Evolutionary conservation across 2,888 invertebrate genomes (phyloP).

Genomic region (Coronaproctus castanopsis): DNA sequence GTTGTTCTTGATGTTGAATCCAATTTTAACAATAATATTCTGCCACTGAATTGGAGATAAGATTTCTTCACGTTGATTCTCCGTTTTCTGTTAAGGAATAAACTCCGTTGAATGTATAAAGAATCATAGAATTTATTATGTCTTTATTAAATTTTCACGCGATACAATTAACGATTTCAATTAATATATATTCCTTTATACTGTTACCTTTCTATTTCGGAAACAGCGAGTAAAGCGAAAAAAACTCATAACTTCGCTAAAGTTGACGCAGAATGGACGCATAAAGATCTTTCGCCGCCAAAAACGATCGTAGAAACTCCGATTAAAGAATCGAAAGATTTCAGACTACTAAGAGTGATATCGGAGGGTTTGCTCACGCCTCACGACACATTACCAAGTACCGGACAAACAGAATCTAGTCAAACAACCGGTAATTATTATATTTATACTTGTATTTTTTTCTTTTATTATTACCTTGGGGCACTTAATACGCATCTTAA

Average conservation of each 20-base stretch:
- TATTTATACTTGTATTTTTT: background rate
- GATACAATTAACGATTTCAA: too few species aligned
- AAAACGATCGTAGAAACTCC: background rate
- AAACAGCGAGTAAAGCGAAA: background rate
- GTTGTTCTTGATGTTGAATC: too few species aligned
- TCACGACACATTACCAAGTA: constrained; percentile 11
- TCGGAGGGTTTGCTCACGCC: constrained; percentile 11
- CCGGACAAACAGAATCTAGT: constrained; percentile 12
- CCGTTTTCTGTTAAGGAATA: too few species aligned
- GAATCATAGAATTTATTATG: too few species aligned
- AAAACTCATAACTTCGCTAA: background rate
- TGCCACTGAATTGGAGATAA: too few species aligned
- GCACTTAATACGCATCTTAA: background rate
- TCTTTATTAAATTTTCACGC: too few species aligned
- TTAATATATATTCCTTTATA: too few species aligned
- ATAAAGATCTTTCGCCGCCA: background rate
- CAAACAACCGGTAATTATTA: constrained; percentile 6
- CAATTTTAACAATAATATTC: too few species aligned
- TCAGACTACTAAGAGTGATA: constrained; percentile 6
- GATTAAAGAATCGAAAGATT: constrained; percentile 9
- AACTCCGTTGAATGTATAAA: too few species aligned
- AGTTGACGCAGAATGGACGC: background rate
- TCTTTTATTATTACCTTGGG: background rate
- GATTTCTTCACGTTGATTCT: too few species aligned
- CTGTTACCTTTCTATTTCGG: too few species aligned